These are phyloP conservation scores for Gouania willdenowi DNA, from an alignment of 2,797 vertebrate species.

Conservation along the genomic window DNA sequence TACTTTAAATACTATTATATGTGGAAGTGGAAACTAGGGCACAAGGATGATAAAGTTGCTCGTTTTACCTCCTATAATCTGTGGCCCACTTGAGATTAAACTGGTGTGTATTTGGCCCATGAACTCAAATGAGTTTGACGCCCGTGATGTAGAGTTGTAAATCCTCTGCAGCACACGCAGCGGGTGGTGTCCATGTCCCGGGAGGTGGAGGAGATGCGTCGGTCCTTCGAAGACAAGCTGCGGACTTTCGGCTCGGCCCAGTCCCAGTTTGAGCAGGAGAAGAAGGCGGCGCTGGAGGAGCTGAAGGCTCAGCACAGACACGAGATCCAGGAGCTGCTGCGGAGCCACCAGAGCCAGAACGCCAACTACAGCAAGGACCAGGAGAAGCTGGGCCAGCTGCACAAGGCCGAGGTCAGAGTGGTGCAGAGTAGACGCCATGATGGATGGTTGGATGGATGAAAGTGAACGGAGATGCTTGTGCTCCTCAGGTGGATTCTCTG, in stretches of 20 bases:
- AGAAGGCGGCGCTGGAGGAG: slow-evolving; percentile 85
- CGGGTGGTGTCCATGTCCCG: slow-evolving; percentile 94
- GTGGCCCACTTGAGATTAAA: no score
- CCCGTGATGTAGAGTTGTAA: background rate
- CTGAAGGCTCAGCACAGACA: slow-evolving; percentile 83
- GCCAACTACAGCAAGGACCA: slow-evolving; percentile 88
- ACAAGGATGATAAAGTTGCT: no score
- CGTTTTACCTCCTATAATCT: no score
- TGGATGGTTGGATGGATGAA: no score
- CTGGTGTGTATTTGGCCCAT: no score
- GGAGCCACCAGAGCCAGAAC: slow-evolving; percentile 88
- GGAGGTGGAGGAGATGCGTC: slow-evolving; percentile 96
- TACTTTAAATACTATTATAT: no score
- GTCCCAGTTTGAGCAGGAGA: slow-evolving; percentile 92
- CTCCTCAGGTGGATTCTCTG: slow-evolving; percentile 81
- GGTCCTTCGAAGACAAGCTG: slow-evolving; percentile 92
- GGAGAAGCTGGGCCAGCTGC: slow-evolving; percentile 87
- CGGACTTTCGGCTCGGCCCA: slow-evolving; percentile 87
- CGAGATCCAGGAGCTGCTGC: slow-evolving; percentile 90
- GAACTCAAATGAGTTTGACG: no score
- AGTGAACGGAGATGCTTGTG: background rate
- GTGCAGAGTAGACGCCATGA: no score
- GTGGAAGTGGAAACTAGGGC: no score
- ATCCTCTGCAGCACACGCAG: slow-evolving; percentile 83
- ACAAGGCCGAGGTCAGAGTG: slow-evolving; percentile 79